Base-by-base conservation (phyloP, 2,797 vertebrate genomes). In the Peromyscus nudipes region DNA sequence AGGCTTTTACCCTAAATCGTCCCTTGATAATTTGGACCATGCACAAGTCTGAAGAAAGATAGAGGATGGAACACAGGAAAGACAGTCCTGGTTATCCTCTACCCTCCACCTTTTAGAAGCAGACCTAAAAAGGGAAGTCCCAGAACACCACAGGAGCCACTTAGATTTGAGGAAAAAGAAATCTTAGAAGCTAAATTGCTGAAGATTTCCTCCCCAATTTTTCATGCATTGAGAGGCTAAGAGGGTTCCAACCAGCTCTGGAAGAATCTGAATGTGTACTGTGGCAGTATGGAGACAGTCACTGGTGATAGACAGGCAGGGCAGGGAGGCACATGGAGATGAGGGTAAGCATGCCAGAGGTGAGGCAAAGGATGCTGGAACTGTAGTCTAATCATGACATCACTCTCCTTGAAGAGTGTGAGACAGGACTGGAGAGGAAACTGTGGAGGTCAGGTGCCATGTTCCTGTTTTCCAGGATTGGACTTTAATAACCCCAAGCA, bases 141-240 rank as follows among this genome's bases (percentile, higher is more conserved):
- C 40, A 7, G 34, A 16, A 49, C 4, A 49, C 27, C 57, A 34
- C 14, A 25, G 21, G 31, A 89, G 12, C 14, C n/a, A 21, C 91
- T 81, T 37, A 13, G 88, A 71, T 29, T 92, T 80, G 49, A 46
- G 49, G 80, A 67, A 40, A 80, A 91, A 64, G 67, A 92, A 95
- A 82, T 67, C 31, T 92, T 67, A 75, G 79, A 89, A 83, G 82
- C 34, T 65, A 95, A 62, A 71, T 77, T 79, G 65, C 67, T 92
- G 75, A 46, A 89, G 91, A 82, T 69, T 95, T 95, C 83, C 89
- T 76, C 57, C 69, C 90, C 67, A 23, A 65, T 95, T 97, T 60
- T 93, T 69, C 82, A 88, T 52, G 80, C 82, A 73, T 49, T 16
- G 37, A 4, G 55, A 86, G n/a, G 62, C 77, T 40, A 40, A 82